Evolutionary conservation across 2,888 invertebrate species (phyloP).

Genomic region (Pasiphila rectangulata): DNA sequence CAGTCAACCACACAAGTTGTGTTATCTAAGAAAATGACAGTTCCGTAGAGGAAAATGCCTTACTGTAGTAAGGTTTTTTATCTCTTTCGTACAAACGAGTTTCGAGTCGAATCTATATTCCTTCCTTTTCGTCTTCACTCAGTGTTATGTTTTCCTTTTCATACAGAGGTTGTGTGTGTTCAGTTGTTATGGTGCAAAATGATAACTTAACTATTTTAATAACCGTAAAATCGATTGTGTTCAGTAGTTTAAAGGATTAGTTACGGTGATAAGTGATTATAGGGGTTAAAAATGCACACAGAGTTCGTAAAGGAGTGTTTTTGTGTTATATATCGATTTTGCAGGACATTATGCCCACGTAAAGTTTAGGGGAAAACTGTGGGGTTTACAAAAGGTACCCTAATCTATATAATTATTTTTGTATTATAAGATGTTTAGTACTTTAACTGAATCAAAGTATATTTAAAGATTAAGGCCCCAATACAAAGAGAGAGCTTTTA

Average conservation of each 20-base stretch:
- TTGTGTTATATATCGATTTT: conserved; percentile 27
- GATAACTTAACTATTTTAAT: neutral
- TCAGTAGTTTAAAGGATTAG: neutral
- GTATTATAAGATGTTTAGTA: too few species aligned
- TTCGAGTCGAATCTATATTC: neutral
- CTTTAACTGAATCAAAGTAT: too few species aligned
- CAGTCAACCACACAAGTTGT: conserved; percentile 13
- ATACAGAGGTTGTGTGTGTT: conserved; percentile 19
- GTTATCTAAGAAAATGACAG: conserved; percentile 2
- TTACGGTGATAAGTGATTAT: neutral
- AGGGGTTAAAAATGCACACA: neutral
- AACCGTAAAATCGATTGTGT: conserved; percentile 11
- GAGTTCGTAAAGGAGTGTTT: conserved; percentile 4
- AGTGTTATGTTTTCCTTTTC: conserved; percentile 24
- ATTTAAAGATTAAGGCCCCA: too few species aligned
- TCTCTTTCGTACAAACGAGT: conserved; percentile 12
- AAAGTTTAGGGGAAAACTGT: neutral
- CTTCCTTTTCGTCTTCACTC: conserved; percentile 5
- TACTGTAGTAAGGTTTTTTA: conserved; percentile 12
- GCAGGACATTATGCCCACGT: conserved; percentile 7
- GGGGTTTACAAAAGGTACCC: neutral
- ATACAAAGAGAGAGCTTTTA: too few species aligned
- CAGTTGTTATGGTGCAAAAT: conserved; percentile 1
- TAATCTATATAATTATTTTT: too few species aligned
- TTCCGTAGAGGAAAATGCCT: conserved; percentile 4